Base-by-base conservation (phyloP, 1,140 invertebrate species). In the Bombyx mandarina region DNA sequence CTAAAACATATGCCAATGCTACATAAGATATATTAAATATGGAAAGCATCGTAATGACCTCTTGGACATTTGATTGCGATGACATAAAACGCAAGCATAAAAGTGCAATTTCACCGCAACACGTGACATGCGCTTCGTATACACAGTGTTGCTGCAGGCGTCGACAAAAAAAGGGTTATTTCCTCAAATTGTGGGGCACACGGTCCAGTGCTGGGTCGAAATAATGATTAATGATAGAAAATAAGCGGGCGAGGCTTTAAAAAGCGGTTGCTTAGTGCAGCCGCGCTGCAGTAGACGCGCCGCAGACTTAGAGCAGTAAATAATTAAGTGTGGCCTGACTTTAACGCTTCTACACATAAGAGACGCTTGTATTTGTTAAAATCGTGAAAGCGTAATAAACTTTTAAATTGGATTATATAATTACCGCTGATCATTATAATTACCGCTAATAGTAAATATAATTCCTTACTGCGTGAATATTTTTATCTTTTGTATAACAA, bases 151-250 rank as follows among this genome's bases (percentile, higher is more conserved):
- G 60, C 63, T 67, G 70, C 67, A 66, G 64, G 63, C 61, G 58
- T 56, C 63, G 62, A 74, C 62, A 81, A 86, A 84, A 26, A 86
- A 83, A 81, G 79, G 79, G 82, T 82, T 83, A 83, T 83, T 81
- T 83, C 82, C 79, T 79, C 71, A 85, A 83, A 83, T 83, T 79
- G 77, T 77, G 64, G 70, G 65, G 67, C 66, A 60, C 65, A 67
- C 68, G 59, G 69, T 70, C 71, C 72, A 73, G 58, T 56, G 73
- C 61, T 75, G 75, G 75, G 69, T 77, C 82, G 71, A 83, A 85
- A 84, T 87, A 84, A 87, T 87, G 83, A 87, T 87, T 85, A 78
- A 87, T 87, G 83, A 76, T 82, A 65, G 72, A 71, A 85, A 87
- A 87, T 87, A 85, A 85, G 79, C 83, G 82, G 83, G 78, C 85